A percentile compares a stretch with the other conserved stretches of the same genome.
Evolutionary conservation across 2,797 vertebrate genomes (phyloP).

Genomic region (Streptopelia turtur): DNA sequence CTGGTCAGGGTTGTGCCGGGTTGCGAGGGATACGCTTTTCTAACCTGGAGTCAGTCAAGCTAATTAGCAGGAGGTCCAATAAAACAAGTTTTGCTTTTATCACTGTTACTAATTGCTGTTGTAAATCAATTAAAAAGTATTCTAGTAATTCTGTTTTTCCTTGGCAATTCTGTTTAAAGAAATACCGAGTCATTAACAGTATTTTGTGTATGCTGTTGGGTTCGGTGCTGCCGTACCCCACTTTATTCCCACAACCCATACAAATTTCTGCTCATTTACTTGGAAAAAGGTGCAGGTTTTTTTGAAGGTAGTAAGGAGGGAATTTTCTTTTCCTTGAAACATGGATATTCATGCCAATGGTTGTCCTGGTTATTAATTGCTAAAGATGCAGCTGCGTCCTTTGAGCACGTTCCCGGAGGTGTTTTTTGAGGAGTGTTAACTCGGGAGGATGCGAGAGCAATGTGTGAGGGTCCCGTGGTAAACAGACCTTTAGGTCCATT

Average conservation of each 20-base stretch:
- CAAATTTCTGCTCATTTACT: background rate
- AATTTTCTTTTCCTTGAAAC: background rate
- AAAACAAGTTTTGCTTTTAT: slow-evolving; percentile 75
- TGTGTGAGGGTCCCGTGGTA: background rate
- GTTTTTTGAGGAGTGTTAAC: background rate
- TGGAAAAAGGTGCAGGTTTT: background rate
- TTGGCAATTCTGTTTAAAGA: background rate
- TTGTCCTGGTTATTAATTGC: background rate
- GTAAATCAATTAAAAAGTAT: slow-evolving; percentile 75
- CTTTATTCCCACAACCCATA: fast-evolving
- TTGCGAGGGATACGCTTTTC: slow-evolving; percentile 32
- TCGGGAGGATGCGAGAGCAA: background rate
- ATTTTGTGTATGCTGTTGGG: background rate
- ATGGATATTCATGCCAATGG: fast-evolving
- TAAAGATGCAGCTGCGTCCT: fast-evolving
- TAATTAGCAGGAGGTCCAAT: slow-evolving; percentile 76
- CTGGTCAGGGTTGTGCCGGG: background rate
- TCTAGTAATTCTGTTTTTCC: slow-evolving; percentile 60
- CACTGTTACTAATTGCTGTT: slow-evolving; percentile 62
- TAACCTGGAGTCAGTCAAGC: slow-evolving; percentile 17
- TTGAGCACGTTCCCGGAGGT: fast-evolving
- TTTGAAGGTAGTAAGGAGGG: background rate
- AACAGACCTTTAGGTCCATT: background rate
- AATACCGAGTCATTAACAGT: background rate
- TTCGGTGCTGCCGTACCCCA: fast-evolving